Conservation (phyloP, 2,113 vertebrate genomes). For the Psammodynastes pulverulentus region DNA sequence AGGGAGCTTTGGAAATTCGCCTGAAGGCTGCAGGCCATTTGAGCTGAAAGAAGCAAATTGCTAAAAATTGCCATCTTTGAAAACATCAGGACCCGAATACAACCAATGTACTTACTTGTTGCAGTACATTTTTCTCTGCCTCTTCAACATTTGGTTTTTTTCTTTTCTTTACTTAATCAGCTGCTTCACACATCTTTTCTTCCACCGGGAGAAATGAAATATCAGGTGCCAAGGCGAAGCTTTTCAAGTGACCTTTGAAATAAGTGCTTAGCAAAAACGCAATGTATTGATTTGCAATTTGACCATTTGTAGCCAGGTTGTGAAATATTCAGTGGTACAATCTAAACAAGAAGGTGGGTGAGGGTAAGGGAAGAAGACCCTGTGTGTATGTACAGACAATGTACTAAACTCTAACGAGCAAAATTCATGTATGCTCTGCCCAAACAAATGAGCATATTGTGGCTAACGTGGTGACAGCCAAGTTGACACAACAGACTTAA, state of each 20-base stretch:
- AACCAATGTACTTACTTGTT: not conserved
- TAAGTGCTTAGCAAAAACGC: constrained; percentile 33
- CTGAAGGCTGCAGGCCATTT: not conserved
- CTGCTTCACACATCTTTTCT: not conserved
- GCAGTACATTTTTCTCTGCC: not conserved
- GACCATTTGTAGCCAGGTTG: not conserved
- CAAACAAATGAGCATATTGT: not conserved
- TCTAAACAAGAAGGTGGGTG: not conserved
- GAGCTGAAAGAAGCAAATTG: not conserved
- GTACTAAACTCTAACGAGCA: not conserved
- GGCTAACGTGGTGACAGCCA: not conserved
- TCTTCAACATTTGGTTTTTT: not conserved
- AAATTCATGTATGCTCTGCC: not conserved
- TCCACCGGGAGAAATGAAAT: not conserved
- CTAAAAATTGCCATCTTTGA: not conserved
- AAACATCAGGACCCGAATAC: not conserved
- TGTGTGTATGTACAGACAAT: not conserved
- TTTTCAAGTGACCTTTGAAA: constrained; percentile 31
- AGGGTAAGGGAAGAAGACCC: not conserved
- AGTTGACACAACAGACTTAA: not conserved
- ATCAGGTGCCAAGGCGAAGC: not conserved
- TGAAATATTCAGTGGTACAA: not conserved
- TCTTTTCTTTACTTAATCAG: not conserved
- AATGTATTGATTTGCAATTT: constrained; percentile 5
- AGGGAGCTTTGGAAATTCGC: not conserved